Percentiles rank a stretch among this genome's conserved stretches.
phyloP scores from a whole-genome alignment of 2,113 vertebrate genomes.

The Ceyx melanurus region DNA sequence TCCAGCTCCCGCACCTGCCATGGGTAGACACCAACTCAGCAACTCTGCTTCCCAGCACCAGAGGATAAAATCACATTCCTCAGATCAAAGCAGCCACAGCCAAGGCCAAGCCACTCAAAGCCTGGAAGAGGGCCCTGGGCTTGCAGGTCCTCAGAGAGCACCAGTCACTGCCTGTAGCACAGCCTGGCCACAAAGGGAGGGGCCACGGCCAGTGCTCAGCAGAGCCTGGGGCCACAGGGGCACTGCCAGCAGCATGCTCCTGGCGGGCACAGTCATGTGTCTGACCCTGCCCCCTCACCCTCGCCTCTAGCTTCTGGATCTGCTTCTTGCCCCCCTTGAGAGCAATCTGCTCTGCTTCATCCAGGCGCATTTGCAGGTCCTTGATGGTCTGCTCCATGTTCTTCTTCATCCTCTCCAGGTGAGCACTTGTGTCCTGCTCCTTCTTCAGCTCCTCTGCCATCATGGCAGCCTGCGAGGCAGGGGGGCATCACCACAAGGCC shows the following conservation, averaged over 20 bases:
- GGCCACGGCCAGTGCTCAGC: not conserved
- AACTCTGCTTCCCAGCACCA: fast-evolving
- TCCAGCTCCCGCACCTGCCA: conserved; percentile 89
- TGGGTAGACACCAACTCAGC: not conserved
- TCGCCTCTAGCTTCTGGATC: conserved; percentile 92
- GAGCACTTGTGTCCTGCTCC: conserved; percentile 89
- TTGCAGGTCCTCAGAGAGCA: not conserved
- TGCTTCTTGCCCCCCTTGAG: conserved; percentile 95
- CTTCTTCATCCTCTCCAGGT: conserved; percentile 95
- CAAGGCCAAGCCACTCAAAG: not conserved
- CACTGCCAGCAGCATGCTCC: not conserved
- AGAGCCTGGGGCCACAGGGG: not conserved
- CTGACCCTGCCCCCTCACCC: conserved; percentile 72
- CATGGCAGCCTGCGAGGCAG: conserved; percentile 85
- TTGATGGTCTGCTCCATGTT: conserved; percentile 95
- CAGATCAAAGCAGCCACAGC: not conserved
- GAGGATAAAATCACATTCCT: not conserved
- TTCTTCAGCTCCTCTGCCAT: conserved; percentile 97
- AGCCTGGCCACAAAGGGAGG: not conserved
- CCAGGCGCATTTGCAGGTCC: conserved; percentile 90
- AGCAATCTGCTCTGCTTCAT: conserved; percentile 92
- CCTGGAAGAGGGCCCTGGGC: not conserved
- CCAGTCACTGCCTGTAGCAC: not conserved
- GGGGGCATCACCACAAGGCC: not conserved
- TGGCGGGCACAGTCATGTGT: not conserved